Base-by-base conservation (phyloP, 2,797 vertebrate genomes). In the Lacerta viridis region DNA sequence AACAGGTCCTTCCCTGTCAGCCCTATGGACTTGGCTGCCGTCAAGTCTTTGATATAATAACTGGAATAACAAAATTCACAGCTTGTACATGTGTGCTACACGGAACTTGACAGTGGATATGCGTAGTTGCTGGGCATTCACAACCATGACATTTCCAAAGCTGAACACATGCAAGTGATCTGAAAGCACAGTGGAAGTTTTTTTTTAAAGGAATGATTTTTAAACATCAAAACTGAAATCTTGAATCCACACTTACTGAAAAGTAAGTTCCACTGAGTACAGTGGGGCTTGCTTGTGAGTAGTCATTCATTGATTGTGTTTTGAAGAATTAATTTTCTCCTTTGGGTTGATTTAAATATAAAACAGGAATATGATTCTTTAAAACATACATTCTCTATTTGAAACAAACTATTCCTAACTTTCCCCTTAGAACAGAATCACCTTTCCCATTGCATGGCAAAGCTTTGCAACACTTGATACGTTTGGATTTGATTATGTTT, bases 391-490 rank as follows among this genome's bases (percentile, higher is more conserved):
- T 1, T 15, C 41, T 36, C 33, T 20, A 36, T 55, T 61, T 41
- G 39, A 29, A 23, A 43, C 15, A 61, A 2, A 59, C 6, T 20
- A 69, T 25, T 20, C 68, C 15, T 61, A 61, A 5, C 7, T 25
- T 61, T 41, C 13, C 15, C 23, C 74, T 23, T 5, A 87, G 13
- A 27, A 39, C 17, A 17, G 59, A 39, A 15, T 17, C 1, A 7
- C 3, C 66, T 46, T 87, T 29, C 85, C 75, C 2, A 4, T 5
- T 11, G 80, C 13, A 3, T 25, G 46, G 50, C 5, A 85, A 50
- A 46, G 33, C 11, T 39, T 11, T 2, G 6, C 33, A 36, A 7
- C 4, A 15, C 0, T 0, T 59, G 29, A 29, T 43, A 13, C 10
- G 10, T 77, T 72, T 46, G 25, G 43, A 69, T 50, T 74, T 0